These are phyloP conservation scores for Ornithoptera priamus DNA, from an alignment of 2,888 invertebrate genomes.

Conservation along the genomic window DNA sequence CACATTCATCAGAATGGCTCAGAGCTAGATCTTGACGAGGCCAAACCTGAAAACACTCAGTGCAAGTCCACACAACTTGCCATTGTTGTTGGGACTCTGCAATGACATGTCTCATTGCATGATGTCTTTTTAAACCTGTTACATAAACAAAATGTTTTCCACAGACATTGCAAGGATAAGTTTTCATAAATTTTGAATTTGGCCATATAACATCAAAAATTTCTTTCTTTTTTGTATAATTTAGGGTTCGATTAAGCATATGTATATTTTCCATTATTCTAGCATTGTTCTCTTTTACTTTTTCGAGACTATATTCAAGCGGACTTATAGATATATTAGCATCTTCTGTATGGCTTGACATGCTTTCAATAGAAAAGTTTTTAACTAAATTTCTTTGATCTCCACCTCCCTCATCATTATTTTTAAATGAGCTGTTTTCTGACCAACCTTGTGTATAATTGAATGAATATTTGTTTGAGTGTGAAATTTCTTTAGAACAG, in stretches of 20 bases:
- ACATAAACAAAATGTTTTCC: slow-evolving; percentile 74
- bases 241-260: slow-evolving; percentile 67
- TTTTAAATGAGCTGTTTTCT: neutral
- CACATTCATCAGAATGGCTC: slow-evolving; percentile 61
- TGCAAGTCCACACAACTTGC: slow-evolving; percentile 75
- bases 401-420: neutral
- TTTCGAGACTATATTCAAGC: slow-evolving; percentile 68
- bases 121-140: slow-evolving; percentile 68
- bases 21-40: slow-evolving; percentile 62
- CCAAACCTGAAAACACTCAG: slow-evolving; percentile 75
- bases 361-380: slow-evolving; percentile 5
- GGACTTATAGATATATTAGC: slow-evolving; percentile 44
- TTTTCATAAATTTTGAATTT: slow-evolving; percentile 57
- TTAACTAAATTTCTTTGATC: slow-evolving; percentile 14
- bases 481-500: slow-evolving; percentile 54
- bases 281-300: slow-evolving; percentile 72
- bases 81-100: slow-evolving; percentile 60
- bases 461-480: slow-evolving; percentile 33
- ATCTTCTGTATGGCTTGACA: slow-evolving; percentile 18
- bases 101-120: slow-evolving; percentile 58
- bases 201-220: slow-evolving; percentile 57
- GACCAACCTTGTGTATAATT: slow-evolving; percentile 4
- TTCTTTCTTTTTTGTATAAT: slow-evolving; percentile 72
- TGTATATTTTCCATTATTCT: slow-evolving; percentile 74
- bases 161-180: slow-evolving; percentile 66